These are phyloP conservation scores for Drosophila nr. perissopoda DNA, from an alignment of 2,888 invertebrate genomes.

Conservation along the genomic window DNA sequence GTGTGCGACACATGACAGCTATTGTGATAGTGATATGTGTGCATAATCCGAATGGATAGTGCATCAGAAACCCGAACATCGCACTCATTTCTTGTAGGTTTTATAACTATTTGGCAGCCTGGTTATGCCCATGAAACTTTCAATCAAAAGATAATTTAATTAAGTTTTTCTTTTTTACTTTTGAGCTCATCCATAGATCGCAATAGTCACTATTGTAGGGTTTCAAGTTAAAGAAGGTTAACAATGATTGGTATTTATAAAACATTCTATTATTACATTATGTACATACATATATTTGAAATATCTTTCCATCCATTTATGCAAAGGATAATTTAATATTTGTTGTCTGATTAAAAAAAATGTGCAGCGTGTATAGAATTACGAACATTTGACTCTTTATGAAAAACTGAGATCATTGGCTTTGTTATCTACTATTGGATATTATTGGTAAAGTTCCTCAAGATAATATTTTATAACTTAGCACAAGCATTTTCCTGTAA, in stretches of 20 bases:
- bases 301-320: background rate
- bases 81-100: background rate
- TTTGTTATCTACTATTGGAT: background rate
- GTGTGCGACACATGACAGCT: constrained; percentile 45
- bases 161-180: background rate
- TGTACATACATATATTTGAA: background rate
- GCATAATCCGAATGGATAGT: constrained; percentile 34
- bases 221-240: background rate
- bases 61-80: background rate
- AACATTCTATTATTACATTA: background rate
- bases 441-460: background rate
- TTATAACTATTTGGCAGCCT: background rate
- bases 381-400: background rate
- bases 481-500: background rate
- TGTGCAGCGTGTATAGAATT: background rate
- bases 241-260: background rate
- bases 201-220: background rate
- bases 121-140: background rate
- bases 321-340: background rate
- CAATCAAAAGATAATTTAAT: background rate
- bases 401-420: background rate
- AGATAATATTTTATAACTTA: background rate
- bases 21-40: constrained; percentile 59
- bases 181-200: background rate
- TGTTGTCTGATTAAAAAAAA: background rate